Percentiles rank a stretch among this genome's conserved stretches.
Conservation (phyloP, 1,140 invertebrate genomes). For the Contarinia nasturtii region DNA sequence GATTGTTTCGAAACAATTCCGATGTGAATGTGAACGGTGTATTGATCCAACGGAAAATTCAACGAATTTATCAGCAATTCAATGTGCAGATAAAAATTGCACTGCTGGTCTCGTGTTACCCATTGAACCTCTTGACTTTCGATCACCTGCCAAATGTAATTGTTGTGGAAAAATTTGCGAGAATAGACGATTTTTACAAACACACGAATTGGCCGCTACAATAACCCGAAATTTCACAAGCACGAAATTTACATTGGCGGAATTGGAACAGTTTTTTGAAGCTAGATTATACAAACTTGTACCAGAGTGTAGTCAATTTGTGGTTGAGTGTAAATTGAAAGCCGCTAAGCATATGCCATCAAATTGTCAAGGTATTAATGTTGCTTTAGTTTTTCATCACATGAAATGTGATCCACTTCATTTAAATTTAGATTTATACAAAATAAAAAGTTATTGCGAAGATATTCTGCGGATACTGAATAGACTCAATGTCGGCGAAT, state of each 20-base stretch:
- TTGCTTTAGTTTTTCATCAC: no score
- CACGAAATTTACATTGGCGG: conserved; percentile 9
- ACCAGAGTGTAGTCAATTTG: conserved; percentile 30
- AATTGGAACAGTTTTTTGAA: conserved; percentile 27
- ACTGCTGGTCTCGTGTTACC: conserved; percentile 25
- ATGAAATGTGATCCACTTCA: no score
- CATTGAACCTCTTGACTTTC: conserved; percentile 22
- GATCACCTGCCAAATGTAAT: conserved; percentile 28
- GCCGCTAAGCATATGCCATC: conserved; percentile 3
- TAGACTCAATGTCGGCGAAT: not conserved
- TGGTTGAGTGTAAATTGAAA: conserved; percentile 26
- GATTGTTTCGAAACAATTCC: conserved; percentile 44
- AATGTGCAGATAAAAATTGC: conserved; percentile 27
- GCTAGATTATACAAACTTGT: conserved; percentile 24
- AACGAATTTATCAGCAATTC: conserved; percentile 27
- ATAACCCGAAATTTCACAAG: conserved; percentile 24
- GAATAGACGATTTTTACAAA: conserved; percentile 20
- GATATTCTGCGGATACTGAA: not conserved
- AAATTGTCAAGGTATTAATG: no score
- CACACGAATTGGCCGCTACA: conserved; percentile 26
- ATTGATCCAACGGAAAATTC: conserved; percentile 37
- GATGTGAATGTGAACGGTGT: conserved; percentile 44
- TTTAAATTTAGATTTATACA: not conserved
- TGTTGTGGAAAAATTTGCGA: conserved; percentile 24
- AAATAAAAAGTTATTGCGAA: not conserved